Percentiles rank a stretch among this genome's conserved stretches.
These are phyloP conservation scores for Podiceps cristatus DNA, from an alignment of 2,113 vertebrate species.

Conservation along the genomic window DNA sequence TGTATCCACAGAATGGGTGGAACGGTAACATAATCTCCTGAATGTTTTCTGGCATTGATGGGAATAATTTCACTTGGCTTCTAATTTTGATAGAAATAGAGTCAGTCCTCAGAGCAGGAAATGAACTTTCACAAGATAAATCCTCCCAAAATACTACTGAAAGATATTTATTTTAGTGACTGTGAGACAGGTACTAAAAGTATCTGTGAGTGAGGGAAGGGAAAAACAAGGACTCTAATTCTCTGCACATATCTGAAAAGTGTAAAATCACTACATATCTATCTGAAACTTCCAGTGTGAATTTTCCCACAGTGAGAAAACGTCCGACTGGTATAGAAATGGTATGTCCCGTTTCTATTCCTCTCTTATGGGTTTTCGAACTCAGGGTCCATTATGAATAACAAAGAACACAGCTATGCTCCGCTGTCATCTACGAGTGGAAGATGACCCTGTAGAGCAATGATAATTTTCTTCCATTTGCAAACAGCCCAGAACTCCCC, in stretches of 20 bases:
- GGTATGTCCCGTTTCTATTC: background rate
- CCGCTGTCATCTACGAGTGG: background rate
- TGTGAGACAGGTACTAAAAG: background rate
- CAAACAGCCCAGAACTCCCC: background rate
- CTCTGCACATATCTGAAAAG: background rate
- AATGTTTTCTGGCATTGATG: constrained; percentile 14
- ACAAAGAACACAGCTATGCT: background rate
- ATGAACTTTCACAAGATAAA: background rate
- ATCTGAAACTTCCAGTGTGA: background rate
- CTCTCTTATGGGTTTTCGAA: background rate
- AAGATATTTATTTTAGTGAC: background rate
- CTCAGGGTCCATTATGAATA: background rate
- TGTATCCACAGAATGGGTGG: constrained; percentile 1
- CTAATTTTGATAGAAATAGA: constrained; percentile 30
- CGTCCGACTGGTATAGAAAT: background rate
- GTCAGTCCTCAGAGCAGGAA: background rate
- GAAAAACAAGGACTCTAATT: background rate
- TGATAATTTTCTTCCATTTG: background rate
- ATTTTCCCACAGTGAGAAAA: background rate
- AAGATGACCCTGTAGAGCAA: constrained; percentile 9
- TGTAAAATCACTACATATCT: background rate
- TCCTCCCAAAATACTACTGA: background rate
- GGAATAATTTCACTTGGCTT: constrained; percentile 40
- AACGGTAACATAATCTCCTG: constrained; percentile 15
- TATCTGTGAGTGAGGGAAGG: background rate